Evolutionary conservation across 2,888 invertebrate species (phyloP).

Genomic region (Brachylomia viminalis): DNA sequence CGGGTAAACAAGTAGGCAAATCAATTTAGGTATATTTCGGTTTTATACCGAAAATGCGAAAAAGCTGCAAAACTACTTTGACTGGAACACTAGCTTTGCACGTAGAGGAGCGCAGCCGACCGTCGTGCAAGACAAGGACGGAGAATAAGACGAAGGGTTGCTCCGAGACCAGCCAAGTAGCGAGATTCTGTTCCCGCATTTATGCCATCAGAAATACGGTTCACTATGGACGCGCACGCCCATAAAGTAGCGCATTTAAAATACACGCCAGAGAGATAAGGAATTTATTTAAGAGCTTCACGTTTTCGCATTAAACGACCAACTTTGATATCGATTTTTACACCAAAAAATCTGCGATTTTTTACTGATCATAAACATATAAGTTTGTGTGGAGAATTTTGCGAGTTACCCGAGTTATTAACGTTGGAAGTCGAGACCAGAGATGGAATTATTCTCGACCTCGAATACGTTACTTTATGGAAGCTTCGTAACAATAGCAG

Average conservation of each 20-base stretch:
- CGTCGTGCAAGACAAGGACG: slow-evolving; percentile 90
- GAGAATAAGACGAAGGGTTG: slow-evolving; percentile 91
- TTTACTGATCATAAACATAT: slow-evolving; percentile 75
- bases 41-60: not conserved
- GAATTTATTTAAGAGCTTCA: slow-evolving; percentile 83
- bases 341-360: slow-evolving; percentile 84
- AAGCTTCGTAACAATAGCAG: slow-evolving; percentile 90
- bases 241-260: slow-evolving; percentile 90
- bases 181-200: slow-evolving; percentile 77
- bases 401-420: slow-evolving; percentile 69
- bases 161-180: slow-evolving; percentile 88
- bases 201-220: slow-evolving; percentile 77
- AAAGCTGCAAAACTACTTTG: slow-evolving; percentile 44
- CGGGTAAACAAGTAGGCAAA: not conserved
- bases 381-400: slow-evolving; percentile 55
- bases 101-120: slow-evolving; percentile 88
- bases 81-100: slow-evolving; percentile 71
- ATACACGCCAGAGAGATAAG: slow-evolving; percentile 89
- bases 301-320: slow-evolving; percentile 57
- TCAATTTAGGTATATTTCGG: not conserved
- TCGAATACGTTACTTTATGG: slow-evolving; percentile 85
- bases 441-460: slow-evolving; percentile 85
- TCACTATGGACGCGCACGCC: slow-evolving; percentile 84
- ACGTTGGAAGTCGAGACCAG: slow-evolving; percentile 80
- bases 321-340: slow-evolving; percentile 59